Evolutionary conservation across 2,888 invertebrate species (phyloP).

Genomic region (Watsonalla binaria): DNA sequence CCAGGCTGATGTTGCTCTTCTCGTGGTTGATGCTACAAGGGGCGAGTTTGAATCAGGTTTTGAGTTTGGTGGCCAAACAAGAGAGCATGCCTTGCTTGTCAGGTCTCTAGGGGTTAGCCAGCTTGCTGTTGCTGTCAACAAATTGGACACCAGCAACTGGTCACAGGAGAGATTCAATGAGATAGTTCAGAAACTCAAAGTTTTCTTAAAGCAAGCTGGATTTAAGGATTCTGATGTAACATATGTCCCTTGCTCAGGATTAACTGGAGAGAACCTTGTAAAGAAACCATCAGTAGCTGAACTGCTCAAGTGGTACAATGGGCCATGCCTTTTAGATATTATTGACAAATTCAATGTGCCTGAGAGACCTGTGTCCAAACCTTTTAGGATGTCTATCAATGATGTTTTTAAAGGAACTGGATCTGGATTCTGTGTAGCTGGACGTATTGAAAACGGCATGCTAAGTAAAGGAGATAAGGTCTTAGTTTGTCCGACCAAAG

Average conservation of each 20-base stretch:
- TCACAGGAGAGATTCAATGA: slow-evolving; percentile 93
- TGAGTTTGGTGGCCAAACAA: slow-evolving; percentile 97
- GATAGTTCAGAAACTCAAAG: slow-evolving; percentile 88
- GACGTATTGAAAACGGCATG: slow-evolving; percentile 94
- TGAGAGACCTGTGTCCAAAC: slow-evolving; percentile 90
- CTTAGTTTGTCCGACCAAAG: slow-evolving; percentile 90
- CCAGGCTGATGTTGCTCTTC: slow-evolving; percentile 97
- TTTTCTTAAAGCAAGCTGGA: slow-evolving; percentile 93
- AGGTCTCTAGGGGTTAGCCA: slow-evolving; percentile 94
- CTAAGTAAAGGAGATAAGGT: slow-evolving; percentile 92
- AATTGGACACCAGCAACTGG: slow-evolving; percentile 98
- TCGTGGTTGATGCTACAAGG: slow-evolving; percentile 96
- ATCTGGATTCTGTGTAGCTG: slow-evolving; percentile 93
- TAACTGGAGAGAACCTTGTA: slow-evolving; percentile 96
- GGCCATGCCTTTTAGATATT: slow-evolving; percentile 89
- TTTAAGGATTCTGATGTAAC: slow-evolving; percentile 92
- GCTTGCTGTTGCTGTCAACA: slow-evolving; percentile 96
- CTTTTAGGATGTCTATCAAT: slow-evolving; percentile 94
- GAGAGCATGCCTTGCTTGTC: slow-evolving; percentile 97
- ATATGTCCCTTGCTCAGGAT: slow-evolving; percentile 96
- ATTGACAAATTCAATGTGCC: slow-evolving; percentile 94
- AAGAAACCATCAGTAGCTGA: slow-evolving; percentile 81
- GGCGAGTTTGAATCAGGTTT: slow-evolving; percentile 99
- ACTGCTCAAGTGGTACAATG: slow-evolving; percentile 87
- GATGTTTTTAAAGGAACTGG: slow-evolving; percentile 97